Conservation (phyloP, 2,888 invertebrate species). For the Lithodes maja region DNA sequence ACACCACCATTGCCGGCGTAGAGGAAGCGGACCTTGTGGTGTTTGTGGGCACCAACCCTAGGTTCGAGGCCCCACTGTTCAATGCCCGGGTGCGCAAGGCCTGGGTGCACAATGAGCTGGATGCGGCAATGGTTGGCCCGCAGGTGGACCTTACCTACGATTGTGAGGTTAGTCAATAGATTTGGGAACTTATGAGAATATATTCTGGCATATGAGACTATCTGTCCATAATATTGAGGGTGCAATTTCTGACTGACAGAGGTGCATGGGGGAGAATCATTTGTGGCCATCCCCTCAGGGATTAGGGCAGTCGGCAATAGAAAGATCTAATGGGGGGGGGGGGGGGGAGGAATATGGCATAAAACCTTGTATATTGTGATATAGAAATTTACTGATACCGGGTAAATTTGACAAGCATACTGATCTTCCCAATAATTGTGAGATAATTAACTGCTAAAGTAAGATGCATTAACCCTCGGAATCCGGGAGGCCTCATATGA, state of each 20-base stretch:
- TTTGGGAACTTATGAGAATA: neutral
- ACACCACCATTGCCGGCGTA: constrained; percentile 90
- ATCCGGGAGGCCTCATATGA: no score
- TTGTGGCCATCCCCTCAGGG: neutral
- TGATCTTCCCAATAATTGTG: no score
- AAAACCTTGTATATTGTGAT: neutral
- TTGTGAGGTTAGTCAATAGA: constrained; percentile 80
- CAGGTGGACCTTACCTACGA: constrained; percentile 94
- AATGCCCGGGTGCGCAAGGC: constrained; percentile 97
- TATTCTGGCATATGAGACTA: no score
- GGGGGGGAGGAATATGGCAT: neutral
- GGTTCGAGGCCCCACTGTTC: constrained; percentile 96
- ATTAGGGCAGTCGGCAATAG: neutral
- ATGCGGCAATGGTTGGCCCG: constrained; percentile 90
- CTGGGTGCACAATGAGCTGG: constrained; percentile 93
- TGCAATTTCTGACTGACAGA: neutral
- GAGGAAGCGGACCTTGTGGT: constrained; percentile 96
- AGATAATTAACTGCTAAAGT: no score
- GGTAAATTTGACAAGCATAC: no score
- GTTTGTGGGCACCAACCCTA: constrained; percentile 96
- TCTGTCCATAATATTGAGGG: no score
- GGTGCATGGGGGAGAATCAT: neutral
- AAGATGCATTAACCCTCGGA: no score
- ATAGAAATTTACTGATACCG: no score
- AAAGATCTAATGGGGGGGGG: neutral